phyloP scores from a whole-genome alignment of 2,113 vertebrate species.

The Python bivittatus region DNA sequence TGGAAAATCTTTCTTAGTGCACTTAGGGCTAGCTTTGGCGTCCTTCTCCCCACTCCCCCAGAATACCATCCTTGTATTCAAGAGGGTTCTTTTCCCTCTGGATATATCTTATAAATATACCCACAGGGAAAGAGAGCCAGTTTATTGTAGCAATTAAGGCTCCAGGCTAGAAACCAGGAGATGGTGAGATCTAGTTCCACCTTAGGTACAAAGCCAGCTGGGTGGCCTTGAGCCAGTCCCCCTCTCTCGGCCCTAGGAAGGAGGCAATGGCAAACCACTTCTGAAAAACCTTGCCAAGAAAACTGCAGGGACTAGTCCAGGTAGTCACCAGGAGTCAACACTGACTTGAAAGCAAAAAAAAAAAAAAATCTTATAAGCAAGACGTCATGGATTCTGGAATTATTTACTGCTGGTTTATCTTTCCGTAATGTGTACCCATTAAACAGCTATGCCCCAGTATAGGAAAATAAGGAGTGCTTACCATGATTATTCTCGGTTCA shows the following conservation, averaged over 20 bases:
- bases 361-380: background rate
- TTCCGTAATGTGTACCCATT: background rate
- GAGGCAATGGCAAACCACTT: too few relatives aligned
- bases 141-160: too few relatives aligned
- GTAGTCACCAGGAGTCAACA: too few relatives aligned
- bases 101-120: background rate
- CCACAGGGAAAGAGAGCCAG: background rate
- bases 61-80: background rate
- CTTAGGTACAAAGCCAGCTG: too few relatives aligned
- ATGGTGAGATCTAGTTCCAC: fast-evolving
- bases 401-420: slow-evolving; percentile 22
- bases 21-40: fast-evolving
- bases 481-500: background rate
- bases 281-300: too few relatives aligned
- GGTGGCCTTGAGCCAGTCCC: too few relatives aligned
- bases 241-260: too few relatives aligned
- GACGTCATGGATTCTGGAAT: background rate
- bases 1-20: background rate
- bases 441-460: fast-evolving
- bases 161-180: background rate
- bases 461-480: background rate
- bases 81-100: background rate
- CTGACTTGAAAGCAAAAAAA: too few relatives aligned
- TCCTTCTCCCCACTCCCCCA: background rate
- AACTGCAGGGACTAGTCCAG: too few relatives aligned